These are phyloP conservation scores for Camponotus vicinus DNA, from an alignment of 1,140 invertebrate genomes.

Conservation along the genomic window DNA sequence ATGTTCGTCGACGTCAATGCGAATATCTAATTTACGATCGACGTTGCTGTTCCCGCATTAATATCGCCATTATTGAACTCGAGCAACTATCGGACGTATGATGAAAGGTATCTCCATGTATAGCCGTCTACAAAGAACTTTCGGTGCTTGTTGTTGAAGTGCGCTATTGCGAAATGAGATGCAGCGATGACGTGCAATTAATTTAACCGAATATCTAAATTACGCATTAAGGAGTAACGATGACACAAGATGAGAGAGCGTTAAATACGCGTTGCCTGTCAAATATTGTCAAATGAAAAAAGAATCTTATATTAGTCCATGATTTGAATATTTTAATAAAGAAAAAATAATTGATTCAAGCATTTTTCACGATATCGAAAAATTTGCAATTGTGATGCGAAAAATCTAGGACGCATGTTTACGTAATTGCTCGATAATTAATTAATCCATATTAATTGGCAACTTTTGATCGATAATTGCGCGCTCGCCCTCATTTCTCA, in stretches of 20 bases:
- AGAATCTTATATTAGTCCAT: background rate
- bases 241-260: too few species aligned
- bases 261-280: background rate
- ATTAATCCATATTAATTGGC: conserved; percentile 43
- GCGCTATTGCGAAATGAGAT: conserved; percentile 13
- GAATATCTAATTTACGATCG: conserved; percentile 64
- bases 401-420: conserved; percentile 13
- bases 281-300: background rate
- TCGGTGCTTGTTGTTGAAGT: conserved; percentile 39
- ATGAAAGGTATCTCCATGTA: conserved; percentile 42
- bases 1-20: conserved; percentile 38
- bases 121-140: conserved; percentile 63
- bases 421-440: conserved; percentile 16
- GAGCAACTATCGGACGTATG: conserved; percentile 33
- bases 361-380: background rate
- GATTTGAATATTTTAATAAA: too few species aligned
- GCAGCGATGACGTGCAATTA: conserved; percentile 56
- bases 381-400: background rate
- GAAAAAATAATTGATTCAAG: background rate
- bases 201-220: conserved; percentile 58
- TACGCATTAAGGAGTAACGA: conserved; percentile 50
- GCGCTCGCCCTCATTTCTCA: conserved; percentile 20
- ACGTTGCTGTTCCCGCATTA: conserved; percentile 56
- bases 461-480: conserved; percentile 27
- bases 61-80: conserved; percentile 61